Evolutionary conservation across 2,888 invertebrate genomes (phyloP).

Genomic region (Chymomyza procnemis): DNA sequence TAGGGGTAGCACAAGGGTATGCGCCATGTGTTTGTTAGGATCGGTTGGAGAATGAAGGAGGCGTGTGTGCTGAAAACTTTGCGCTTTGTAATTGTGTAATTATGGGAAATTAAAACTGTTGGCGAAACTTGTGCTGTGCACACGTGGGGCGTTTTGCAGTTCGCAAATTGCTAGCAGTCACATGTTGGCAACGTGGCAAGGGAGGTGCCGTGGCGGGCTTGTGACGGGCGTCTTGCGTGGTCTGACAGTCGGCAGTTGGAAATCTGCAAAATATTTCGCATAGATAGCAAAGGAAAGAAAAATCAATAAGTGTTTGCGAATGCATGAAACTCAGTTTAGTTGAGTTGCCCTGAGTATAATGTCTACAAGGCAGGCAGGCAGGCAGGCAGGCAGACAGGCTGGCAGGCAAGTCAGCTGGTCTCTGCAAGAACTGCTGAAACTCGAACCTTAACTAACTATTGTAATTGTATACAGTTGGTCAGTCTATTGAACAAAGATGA

Average conservation of each 20-base stretch:
- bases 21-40: slow-evolving; percentile 11
- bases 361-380: background rate
- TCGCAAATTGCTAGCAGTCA: background rate
- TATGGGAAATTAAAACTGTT: slow-evolving; percentile 74
- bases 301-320: slow-evolving; percentile 66
- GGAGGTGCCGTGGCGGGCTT: background rate
- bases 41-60: slow-evolving; percentile 28
- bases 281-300: slow-evolving; percentile 53
- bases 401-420: no score
- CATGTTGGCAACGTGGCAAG: background rate
- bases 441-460: background rate
- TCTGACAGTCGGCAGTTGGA: slow-evolving; percentile 19
- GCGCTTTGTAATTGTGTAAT: slow-evolving; percentile 74
- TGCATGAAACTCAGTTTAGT: background rate
- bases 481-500: background rate
- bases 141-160: slow-evolving; percentile 47
- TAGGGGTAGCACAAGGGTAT: slow-evolving; percentile 4
- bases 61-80: slow-evolving; percentile 70
- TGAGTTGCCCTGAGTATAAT: background rate
- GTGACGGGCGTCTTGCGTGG: background rate
- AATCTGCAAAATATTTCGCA: slow-evolving; percentile 44
- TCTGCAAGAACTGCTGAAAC: background rate
- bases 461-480: background rate
- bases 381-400: no score
- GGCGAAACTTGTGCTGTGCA: slow-evolving; percentile 64